Conservation (phyloP, 1,140 invertebrate genomes). For the Drosophila bocki region DNA sequence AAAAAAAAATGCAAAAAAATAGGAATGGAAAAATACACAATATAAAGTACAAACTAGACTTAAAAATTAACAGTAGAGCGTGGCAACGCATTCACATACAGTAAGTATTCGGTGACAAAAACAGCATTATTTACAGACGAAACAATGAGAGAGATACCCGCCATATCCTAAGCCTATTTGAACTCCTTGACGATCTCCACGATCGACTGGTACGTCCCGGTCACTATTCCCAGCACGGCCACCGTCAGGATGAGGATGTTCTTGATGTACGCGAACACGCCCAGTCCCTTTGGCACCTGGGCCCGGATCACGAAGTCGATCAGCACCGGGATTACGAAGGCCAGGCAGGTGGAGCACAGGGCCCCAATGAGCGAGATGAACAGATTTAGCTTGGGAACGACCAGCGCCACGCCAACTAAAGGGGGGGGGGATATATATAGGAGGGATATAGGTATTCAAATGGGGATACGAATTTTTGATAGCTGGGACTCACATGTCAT, state of each 20-base stretch:
- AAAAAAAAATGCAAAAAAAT: conserved; percentile 4
- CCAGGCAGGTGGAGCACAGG: conserved; percentile 93
- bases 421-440: background rate
- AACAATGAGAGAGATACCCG: conserved; percentile 30
- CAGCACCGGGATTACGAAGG: conserved; percentile 94
- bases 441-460: background rate
- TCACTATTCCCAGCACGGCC: conserved; percentile 89
- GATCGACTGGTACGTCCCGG: conserved; percentile 91
- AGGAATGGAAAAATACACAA: conserved; percentile 31
- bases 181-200: conserved; percentile 87
- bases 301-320: conserved; percentile 91
- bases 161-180: conserved; percentile 32
- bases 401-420: conserved; percentile 92
- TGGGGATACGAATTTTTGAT: background rate
- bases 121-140: conserved; percentile 53
- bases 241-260: conserved; percentile 89
- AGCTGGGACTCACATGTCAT: conserved; percentile 90
- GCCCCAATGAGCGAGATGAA: conserved; percentile 97
- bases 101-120: conserved; percentile 31
- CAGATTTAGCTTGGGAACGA: conserved; percentile 93
- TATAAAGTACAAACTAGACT: conserved; percentile 32
- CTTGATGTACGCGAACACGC: conserved; percentile 86
- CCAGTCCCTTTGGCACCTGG: conserved; percentile 85
- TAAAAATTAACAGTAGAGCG: conserved; percentile 38
- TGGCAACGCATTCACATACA: conserved; percentile 49